Conservation (phyloP, 2,113 vertebrate species). For the Solea senegalensis region DNA sequence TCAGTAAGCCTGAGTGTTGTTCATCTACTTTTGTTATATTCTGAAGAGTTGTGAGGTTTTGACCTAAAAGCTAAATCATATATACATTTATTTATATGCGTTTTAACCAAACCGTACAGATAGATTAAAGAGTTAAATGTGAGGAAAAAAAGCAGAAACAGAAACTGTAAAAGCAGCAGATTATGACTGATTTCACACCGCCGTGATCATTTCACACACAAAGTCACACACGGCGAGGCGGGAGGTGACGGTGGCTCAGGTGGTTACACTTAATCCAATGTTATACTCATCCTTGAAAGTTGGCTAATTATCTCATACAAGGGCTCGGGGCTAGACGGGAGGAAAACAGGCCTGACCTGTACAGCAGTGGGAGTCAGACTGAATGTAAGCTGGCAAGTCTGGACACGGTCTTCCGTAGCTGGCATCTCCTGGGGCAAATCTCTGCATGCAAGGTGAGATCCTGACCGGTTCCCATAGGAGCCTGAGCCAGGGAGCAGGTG, state of each 20-base stretch:
- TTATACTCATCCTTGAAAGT: conserved; percentile 54
- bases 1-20: no score
- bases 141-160: no score
- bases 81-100: no score
- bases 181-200: background rate
- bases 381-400: conserved; percentile 62
- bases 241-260: conserved; percentile 56
- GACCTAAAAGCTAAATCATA: no score
- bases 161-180: background rate
- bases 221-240: background rate
- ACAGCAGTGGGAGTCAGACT: conserved; percentile 48
- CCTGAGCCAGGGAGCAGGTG: conserved; percentile 61
- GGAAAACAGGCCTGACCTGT: conserved; percentile 74
- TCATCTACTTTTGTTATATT: no score
- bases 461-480: conserved; percentile 55
- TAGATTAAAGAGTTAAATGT: no score
- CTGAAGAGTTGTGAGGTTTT: no score
- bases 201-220: conserved; percentile 1
- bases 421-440: conserved; percentile 49
- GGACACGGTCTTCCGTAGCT: conserved; percentile 55
- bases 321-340: conserved; percentile 50
- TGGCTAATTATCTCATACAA: conserved; percentile 56
- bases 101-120: no score
- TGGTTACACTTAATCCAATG: conserved; percentile 65
- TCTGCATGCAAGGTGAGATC: conserved; percentile 44